phyloP scores from a whole-genome alignment of 1,140 invertebrate genomes.

The Aphelenchoides fujianensis region DNA sequence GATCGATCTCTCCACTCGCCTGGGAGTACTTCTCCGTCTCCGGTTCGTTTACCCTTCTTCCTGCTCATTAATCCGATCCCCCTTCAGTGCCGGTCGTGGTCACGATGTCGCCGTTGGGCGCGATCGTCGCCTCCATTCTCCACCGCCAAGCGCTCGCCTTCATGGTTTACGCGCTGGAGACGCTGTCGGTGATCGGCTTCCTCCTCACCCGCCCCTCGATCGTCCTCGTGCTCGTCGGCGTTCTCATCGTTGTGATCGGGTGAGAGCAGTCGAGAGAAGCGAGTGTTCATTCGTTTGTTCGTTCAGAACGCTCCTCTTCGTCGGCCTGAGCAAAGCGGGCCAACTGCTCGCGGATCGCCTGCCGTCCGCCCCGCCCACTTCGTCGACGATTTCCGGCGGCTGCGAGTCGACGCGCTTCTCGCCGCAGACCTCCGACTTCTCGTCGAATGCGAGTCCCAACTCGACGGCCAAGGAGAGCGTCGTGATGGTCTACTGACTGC shows the following conservation, averaged over 20 bases:
- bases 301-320: neutral
- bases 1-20: constrained; percentile 29
- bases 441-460: no score
- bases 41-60: neutral
- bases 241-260: constrained; percentile 27
- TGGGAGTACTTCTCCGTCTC: constrained; percentile 40
- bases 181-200: constrained; percentile 47
- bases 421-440: no score
- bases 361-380: no score
- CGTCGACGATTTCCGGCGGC: no score
- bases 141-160: constrained; percentile 49
- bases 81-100: constrained; percentile 42
- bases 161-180: constrained; percentile 48
- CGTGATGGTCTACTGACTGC: no score
- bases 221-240: constrained; percentile 20
- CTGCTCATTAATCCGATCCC: neutral
- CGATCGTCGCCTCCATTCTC: constrained; percentile 50
- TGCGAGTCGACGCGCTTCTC: no score
- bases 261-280: constrained; percentile 9
- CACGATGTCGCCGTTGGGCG: constrained; percentile 38
- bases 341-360: neutral
- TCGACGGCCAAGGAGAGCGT: no score
- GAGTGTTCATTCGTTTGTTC: neutral
- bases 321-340: neutral
- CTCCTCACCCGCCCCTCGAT: constrained; percentile 29